These are phyloP conservation scores for Actinemys pallida DNA, from an alignment of 2,113 vertebrate genomes.

Conservation along the genomic window DNA sequence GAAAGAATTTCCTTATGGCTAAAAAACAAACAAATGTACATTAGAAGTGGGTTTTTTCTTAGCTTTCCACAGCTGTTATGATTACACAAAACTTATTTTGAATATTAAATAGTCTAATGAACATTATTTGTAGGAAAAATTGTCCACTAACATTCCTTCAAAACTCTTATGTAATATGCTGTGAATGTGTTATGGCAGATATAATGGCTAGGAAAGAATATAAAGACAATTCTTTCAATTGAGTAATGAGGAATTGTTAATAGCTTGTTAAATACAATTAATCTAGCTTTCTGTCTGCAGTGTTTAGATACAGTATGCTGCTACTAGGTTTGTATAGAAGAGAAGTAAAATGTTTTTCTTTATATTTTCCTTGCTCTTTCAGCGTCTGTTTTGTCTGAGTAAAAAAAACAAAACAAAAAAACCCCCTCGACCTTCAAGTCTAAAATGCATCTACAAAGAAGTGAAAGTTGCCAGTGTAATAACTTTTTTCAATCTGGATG, in stretches of 20 bases:
- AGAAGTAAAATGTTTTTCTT: background rate
- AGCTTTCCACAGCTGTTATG: accelerated
- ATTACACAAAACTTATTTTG: accelerated
- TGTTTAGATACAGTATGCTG: background rate
- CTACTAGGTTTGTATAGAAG: background rate
- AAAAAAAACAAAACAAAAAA: background rate
- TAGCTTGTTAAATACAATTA: background rate
- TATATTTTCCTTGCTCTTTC: background rate
- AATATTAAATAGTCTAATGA: accelerated
- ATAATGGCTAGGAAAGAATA: background rate
- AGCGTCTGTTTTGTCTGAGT: background rate
- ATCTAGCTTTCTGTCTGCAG: background rate
- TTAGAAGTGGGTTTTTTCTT: accelerated
- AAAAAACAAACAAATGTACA: accelerated
- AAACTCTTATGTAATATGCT: background rate
- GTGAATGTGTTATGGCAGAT: accelerated
- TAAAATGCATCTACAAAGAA: too few species aligned
- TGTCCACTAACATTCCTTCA: background rate
- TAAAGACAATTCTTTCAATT: background rate
- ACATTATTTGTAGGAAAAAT: background rate
- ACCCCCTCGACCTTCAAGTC: background rate
- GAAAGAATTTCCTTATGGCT: accelerated
- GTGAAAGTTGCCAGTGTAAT: background rate
- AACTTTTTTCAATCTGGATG: background rate
- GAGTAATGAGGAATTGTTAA: background rate